Percentiles rank a stretch among this genome's conserved stretches.
phyloP scores from a whole-genome alignment of 2,113 vertebrate species.

The Dipodomys spectabilis region DNA sequence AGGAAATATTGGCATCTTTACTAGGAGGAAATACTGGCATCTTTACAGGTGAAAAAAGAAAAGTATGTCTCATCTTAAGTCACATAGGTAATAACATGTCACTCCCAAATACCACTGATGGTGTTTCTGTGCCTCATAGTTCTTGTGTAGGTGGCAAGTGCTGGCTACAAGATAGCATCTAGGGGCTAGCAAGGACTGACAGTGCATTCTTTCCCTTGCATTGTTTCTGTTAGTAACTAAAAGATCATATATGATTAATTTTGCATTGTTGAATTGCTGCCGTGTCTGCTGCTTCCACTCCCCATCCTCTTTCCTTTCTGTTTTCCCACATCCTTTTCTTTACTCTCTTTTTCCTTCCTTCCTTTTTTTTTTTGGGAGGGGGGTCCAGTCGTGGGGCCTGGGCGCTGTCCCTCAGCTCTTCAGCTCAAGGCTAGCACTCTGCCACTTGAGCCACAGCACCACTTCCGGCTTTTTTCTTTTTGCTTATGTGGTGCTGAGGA shows the following conservation, averaged over 20 bases:
- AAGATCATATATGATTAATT: background rate
- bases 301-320: background rate
- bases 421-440: too few species aligned
- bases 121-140: fast-evolving
- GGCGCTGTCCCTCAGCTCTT: too few species aligned
- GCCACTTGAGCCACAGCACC: too few species aligned
- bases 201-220: background rate
- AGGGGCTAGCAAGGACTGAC: too few species aligned
- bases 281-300: too few species aligned
- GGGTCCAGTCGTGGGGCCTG: too few species aligned
- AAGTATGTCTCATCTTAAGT: background rate
- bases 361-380: too few species aligned
- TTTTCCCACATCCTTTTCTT: too few species aligned
- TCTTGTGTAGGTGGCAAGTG: background rate
- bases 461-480: too few species aligned
- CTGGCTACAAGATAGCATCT: background rate
- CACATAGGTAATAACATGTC: background rate
- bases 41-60: background rate
- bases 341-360: too few species aligned
- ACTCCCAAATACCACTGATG: background rate
- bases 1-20: background rate
- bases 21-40: background rate
- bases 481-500: too few species aligned
- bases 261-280: background rate
- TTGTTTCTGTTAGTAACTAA: background rate